phyloP scores from a whole-genome alignment of 2,797 vertebrate species.

The Gambusia yucatana region DNA sequence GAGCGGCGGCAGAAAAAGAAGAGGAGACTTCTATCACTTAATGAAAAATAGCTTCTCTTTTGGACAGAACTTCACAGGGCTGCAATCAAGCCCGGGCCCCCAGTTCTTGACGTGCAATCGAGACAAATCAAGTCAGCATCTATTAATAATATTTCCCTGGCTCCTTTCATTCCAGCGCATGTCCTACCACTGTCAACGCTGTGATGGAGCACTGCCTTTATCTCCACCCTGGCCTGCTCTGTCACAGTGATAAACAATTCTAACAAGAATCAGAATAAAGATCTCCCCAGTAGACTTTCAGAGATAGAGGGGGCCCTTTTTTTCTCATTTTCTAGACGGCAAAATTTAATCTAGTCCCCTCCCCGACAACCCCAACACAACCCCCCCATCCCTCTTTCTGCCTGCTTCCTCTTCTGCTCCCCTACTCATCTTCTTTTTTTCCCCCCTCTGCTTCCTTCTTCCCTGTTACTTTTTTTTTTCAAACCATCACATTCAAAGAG shows the following conservation, averaged over 20 bases:
- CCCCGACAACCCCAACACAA: constrained; percentile 60
- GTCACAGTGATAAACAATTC: constrained; percentile 99
- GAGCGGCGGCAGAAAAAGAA: constrained; percentile 57
- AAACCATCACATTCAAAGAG: constrained; percentile 97
- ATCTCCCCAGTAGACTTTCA: constrained; percentile 99
- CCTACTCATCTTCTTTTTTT: constrained; percentile 48
- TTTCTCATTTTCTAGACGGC: constrained; percentile 99
- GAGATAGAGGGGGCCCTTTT: constrained; percentile 91
- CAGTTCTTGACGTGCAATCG: constrained; percentile 95
- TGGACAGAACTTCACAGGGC: constrained; percentile 99
- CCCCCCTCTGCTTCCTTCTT: constrained; percentile 51
- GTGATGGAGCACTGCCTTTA: constrained; percentile 99
- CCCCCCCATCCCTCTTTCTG: constrained; percentile 32
- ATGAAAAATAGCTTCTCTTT: constrained; percentile 99
- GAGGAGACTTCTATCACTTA: constrained; percentile 98
- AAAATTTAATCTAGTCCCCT: constrained; percentile 98
- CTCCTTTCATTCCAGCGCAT: constrained; percentile 98
- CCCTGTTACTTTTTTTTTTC: constrained; percentile 40
- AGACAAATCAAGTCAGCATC: constrained; percentile 99
- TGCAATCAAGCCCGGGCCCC: constrained; percentile 94
- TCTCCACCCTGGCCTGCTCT: constrained; percentile 98
- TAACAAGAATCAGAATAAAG: constrained; percentile 99
- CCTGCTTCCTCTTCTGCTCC: constrained; percentile 26
- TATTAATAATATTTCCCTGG: constrained; percentile 99
- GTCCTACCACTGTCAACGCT: constrained; percentile 98